A percentile compares a stretch with the other conserved stretches of the same genome.
These are phyloP conservation scores for Calonectris borealis DNA, from an alignment of 2,113 vertebrate species.

Conservation along the genomic window DNA sequence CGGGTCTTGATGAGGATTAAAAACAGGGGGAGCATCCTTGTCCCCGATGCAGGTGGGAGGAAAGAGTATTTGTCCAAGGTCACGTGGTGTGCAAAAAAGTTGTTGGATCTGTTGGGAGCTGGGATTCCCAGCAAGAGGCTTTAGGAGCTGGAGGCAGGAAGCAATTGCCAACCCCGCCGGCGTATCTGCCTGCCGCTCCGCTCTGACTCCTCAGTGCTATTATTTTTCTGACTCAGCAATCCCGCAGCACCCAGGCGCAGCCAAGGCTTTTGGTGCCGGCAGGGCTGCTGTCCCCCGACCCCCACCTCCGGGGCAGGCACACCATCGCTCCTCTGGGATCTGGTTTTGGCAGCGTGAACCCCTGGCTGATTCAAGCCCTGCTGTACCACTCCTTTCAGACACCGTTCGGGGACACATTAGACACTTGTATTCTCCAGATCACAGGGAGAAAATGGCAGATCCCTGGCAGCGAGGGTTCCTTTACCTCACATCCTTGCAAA, in stretches of 20 bases:
- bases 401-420: neutral
- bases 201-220: neutral
- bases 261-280: neutral
- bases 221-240: neutral
- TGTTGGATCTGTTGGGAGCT: neutral
- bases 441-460: neutral
- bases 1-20: neutral
- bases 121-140: neutral
- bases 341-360: neutral
- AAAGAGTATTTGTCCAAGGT: neutral
- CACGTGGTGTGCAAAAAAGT: neutral
- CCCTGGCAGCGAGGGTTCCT: neutral
- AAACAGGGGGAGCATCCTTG: neutral
- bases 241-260: rapidly evolving
- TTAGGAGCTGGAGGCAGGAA: neutral
- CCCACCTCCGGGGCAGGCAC: no score
- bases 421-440: neutral
- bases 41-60: rapidly evolving
- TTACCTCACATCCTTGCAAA: neutral
- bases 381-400: neutral
- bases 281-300: neutral
- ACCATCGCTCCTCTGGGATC: neutral
- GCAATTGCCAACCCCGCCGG: neutral
- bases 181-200: rapidly evolving
- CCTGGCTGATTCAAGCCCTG: neutral